These are phyloP conservation scores for Drosophila azteca DNA, from an alignment of 1,140 invertebrate species.

Conservation along the genomic window DNA sequence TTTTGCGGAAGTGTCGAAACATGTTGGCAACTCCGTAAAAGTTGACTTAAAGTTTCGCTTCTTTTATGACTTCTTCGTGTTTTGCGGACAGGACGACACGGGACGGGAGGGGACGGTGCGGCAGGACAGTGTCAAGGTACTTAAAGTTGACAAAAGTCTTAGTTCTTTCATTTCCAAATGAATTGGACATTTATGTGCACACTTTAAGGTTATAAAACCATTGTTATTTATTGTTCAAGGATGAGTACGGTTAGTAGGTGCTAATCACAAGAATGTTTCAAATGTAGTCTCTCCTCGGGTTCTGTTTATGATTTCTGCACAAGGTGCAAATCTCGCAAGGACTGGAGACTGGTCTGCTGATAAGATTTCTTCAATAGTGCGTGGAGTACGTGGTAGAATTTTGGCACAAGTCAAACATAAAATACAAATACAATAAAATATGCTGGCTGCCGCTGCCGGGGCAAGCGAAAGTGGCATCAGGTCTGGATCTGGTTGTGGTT, in stretches of 20 bases:
- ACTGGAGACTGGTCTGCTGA: no score
- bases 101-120: neutral
- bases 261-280: no score
- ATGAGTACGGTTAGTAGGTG: no score
- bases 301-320: no score
- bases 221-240: no score
- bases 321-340: no score
- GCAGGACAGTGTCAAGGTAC: slow-evolving; percentile 36
- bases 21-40: slow-evolving; percentile 71
- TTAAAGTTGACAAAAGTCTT: slow-evolving; percentile 20
- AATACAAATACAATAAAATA: slow-evolving; percentile 17
- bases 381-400: slow-evolving; percentile 25
- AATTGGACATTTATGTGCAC: no score
- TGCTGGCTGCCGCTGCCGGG: slow-evolving; percentile 8
- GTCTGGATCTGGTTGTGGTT: neutral
- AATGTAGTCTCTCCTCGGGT: no score
- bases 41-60: slow-evolving; percentile 64
- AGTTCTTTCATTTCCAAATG: no score
- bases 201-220: no score
- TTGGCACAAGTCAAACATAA: slow-evolving; percentile 12
- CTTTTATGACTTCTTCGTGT: slow-evolving; percentile 59
- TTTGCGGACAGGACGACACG: neutral
- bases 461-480: slow-evolving; percentile 15
- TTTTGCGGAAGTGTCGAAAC: slow-evolving; percentile 75
- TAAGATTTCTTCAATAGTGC: slow-evolving; percentile 16